Evolutionary conservation across 2,888 invertebrate genomes (phyloP), one percentile per base, ranked within the genome.

Genomic region (Ophioninae sp.): DNA sequence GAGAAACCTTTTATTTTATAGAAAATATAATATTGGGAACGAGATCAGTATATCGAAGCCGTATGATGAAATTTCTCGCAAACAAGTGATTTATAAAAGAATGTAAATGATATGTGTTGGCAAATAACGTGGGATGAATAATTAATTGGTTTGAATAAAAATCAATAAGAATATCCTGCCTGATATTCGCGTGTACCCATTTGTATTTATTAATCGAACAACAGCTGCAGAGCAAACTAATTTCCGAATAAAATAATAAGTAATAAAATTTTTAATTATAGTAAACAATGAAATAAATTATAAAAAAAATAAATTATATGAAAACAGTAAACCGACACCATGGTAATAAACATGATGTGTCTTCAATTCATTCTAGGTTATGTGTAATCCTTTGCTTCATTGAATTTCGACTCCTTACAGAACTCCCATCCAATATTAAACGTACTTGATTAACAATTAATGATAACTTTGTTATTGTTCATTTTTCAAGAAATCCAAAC

Each of bases 401-500:
- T 58, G 39, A 65, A 76, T n/a, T 17, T 13, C 37, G 71, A 37
- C 17, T 64, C 71, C 22, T 37, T 37, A 30, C 44, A n/a, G 20
- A 61, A 20, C 51, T 69, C 22, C 63, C 39, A 5, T 41, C 8
- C 59, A 20, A 78, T 61, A 39, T 64, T 0, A n/a, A 51, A 51
- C 51, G 17, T 51, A 51, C 13, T 17, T 51, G 6, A 51, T 51
- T 5, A 13, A 6, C 8, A 10, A 61, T 56, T 1, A 73, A 65
- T 56, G 6, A 61, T 44, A n/a, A 6, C 56, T 79, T 72, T 63
- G 83, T 82, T 64, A 61, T 56, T 56, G 61, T 61, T 71, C 61
- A 64, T 82, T 83, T 69, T 83, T 69, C 9, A 91, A 97, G 97
- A 41, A 96, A 96, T 89, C 97, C 97, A 0, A 97, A 97, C 87